phyloP scores from a whole-genome alignment of 1,140 invertebrate species.

The Littorina saxatilis region DNA sequence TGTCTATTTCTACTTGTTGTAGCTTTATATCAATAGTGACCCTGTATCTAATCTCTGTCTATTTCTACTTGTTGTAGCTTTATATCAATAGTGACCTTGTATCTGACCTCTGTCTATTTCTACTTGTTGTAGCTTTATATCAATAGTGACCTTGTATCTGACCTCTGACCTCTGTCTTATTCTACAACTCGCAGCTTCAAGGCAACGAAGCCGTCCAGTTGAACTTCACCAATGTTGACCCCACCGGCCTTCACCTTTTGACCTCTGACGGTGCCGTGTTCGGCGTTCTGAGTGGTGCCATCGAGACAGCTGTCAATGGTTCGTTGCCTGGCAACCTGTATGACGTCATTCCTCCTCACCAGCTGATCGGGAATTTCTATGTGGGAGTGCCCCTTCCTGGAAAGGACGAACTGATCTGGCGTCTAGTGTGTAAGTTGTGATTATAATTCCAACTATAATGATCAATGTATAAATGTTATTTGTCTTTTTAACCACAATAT shows the following conservation, averaged over 20 bases:
- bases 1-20: too few relatives aligned
- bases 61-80: too few relatives aligned
- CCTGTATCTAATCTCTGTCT: too few relatives aligned
- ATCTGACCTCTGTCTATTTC: too few relatives aligned
- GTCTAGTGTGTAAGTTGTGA: not conserved
- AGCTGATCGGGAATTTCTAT: not conserved
- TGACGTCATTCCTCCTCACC: not conserved
- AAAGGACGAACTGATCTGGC: not conserved
- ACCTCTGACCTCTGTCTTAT: too few relatives aligned
- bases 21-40: too few relatives aligned
- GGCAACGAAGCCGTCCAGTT: not conserved
- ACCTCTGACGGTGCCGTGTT: slow-evolving; percentile 4
- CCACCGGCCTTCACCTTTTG: not conserved
- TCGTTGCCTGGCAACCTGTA: slow-evolving; percentile 20
- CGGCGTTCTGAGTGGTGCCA: not conserved
- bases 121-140: too few relatives aligned
- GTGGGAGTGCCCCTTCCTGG: not conserved
- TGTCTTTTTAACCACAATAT: too few relatives aligned
- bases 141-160: too few relatives aligned
- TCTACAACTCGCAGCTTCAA: not conserved
- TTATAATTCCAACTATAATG: too few relatives aligned
- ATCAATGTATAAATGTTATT: too few relatives aligned
- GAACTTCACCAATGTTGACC: not conserved
- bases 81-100: too few relatives aligned
- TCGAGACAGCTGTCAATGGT: not conserved